phyloP scores from a whole-genome alignment of 2,113 vertebrate genomes.

The Phaetusa simplex region DNA sequence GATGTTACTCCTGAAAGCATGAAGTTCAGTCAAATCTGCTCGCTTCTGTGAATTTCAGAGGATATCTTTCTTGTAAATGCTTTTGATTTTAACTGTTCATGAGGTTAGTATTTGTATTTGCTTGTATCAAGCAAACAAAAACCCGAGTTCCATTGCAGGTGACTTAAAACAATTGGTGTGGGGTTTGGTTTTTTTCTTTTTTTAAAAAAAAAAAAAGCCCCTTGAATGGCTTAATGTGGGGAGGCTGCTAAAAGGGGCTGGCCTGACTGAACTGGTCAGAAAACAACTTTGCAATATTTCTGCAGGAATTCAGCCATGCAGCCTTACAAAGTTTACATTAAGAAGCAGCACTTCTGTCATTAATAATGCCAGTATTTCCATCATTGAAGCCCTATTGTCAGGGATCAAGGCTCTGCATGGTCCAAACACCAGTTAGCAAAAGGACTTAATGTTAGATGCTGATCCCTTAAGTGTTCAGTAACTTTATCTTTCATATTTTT shows the following conservation, averaged over 20 bases:
- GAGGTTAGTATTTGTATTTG: background rate
- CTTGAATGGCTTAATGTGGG: slow-evolving; percentile 4
- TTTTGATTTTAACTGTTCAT: background rate
- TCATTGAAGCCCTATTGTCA: background rate
- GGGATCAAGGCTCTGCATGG: background rate
- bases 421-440: background rate
- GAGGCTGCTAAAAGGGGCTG: slow-evolving; percentile 33
- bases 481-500: slow-evolving; percentile 18
- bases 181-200: background rate
- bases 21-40: slow-evolving; percentile 51
- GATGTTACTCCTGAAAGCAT: slow-evolving; percentile 30
- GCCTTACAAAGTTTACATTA: background rate
- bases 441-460: background rate
- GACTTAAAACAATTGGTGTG: slow-evolving; percentile 1
- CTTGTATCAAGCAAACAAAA: background rate
- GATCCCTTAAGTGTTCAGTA: background rate
- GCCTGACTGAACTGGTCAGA: background rate
- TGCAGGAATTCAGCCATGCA: background rate
- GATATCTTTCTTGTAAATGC: slow-evolving; percentile 1
- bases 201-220: background rate
- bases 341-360: background rate
- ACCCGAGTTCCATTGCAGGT: background rate
- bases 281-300: slow-evolving; percentile 9
- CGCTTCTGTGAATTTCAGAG: slow-evolving; percentile 52
- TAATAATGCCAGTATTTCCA: background rate